Percentiles rank a stretch among this genome's conserved stretches.
These are phyloP conservation scores for Opisthocomus hoazin DNA, from an alignment of 2,113 vertebrate genomes.

Conservation along the genomic window DNA sequence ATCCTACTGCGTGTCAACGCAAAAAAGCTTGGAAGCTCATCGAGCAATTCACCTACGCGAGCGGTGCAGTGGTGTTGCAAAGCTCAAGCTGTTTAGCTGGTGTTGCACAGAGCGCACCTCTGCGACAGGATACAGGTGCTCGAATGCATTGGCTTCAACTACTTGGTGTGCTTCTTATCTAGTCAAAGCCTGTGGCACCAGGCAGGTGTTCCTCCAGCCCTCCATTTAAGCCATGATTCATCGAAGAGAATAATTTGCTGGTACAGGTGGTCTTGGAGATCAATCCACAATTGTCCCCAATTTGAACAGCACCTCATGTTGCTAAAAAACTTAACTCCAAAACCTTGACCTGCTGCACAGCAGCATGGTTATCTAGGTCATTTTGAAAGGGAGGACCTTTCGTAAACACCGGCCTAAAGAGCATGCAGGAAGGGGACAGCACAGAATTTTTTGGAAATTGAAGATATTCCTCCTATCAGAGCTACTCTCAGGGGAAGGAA, in stretches of 20 bases:
- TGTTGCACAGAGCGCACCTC: background rate
- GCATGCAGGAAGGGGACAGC: background rate
- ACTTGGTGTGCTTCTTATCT: background rate
- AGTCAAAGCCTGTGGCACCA: background rate
- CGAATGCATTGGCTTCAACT: background rate
- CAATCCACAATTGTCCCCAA: background rate
- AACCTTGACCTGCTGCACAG: background rate
- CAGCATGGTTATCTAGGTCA: conserved; percentile 20
- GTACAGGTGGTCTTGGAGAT: background rate
- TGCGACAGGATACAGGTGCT: rapidly evolving
- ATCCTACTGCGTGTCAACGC: rapidly evolving
- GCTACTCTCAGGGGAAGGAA: conserved; percentile 56
- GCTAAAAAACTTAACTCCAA: background rate
- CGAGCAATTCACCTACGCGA: background rate
- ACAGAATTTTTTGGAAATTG: conserved; percentile 13
- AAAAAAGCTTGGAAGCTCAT: background rate
- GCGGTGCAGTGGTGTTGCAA: background rate
- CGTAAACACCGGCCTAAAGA: conserved; percentile 16
- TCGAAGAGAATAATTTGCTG: background rate
- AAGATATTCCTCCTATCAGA: conserved; percentile 20
- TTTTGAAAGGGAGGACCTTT: background rate
- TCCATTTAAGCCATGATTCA: rapidly evolving
- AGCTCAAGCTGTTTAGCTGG: background rate
- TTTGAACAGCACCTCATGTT: background rate
- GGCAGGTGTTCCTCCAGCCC: background rate